Base-by-base conservation (phyloP, 2,797 vertebrate genomes). In the Cryptoblepharus egeriae region DNA sequence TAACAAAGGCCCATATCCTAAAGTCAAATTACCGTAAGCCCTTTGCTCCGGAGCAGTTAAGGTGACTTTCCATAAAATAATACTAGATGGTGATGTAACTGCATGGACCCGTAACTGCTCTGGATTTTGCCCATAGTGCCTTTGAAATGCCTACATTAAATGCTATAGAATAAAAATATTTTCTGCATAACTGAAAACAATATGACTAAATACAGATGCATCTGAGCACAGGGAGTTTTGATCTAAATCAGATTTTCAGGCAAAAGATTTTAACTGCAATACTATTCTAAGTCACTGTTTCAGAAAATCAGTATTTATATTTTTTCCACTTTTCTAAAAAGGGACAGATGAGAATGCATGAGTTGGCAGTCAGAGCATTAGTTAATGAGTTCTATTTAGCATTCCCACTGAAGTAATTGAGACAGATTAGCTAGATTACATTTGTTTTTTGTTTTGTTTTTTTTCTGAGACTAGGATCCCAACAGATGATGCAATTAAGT, bases 71-170 rank as follows among this genome's bases (percentile, higher is more conserved):
- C n/a, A n/a, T n/a, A n/a, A n/a, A n/a, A n/a, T n/a, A n/a, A n/a
- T n/a, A n/a, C n/a, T n/a, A n/a, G n/a, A n/a, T n/a, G n/a, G n/a
- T n/a, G n/a, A n/a, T n/a, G n/a, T n/a, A n/a, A n/a, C n/a, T n/a
- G n/a, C n/a, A n/a, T n/a, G n/a, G n/a, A n/a, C n/a, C n/a, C n/a
- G n/a, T n/a, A n/a, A n/a, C n/a, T n/a, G n/a, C n/a, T n/a, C n/a
- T n/a, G n/a, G n/a, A n/a, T n/a, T n/a, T n/a, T n/a, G n/a, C n/a
- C n/a, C n/a, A n/a, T n/a, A n/a, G n/a, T n/a, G n/a, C n/a, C n/a
- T n/a, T 67, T 75, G 80, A 81, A 67, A 74, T 81, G 67, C 35
- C 49, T 67, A 37, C 28, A 69, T n/a, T 6, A 6, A 58, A 22
- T 30, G 35, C 18, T 24, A 45, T 11, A 61, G 13, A 16, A 15